Base-by-base conservation (phyloP, 2,888 invertebrate genomes). In the Ormyrus labotus region DNA sequence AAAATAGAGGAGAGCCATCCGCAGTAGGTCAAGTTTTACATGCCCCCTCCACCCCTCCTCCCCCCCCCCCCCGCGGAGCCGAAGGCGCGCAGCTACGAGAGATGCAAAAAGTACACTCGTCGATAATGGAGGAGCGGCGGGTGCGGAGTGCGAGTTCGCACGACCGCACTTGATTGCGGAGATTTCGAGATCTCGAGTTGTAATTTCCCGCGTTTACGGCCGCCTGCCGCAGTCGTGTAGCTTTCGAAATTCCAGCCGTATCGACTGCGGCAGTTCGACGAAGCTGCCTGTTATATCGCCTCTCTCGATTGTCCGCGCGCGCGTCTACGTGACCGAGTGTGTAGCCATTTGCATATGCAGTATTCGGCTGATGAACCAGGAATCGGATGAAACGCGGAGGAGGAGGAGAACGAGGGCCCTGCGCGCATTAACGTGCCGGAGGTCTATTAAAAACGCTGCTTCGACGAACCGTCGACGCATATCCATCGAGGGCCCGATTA, bases 161-260 rank as follows among this genome's bases (percentile, higher is more conserved):
- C 64, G 75, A 75, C 75, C 78, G 82, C 78, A 78, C 77, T 74
- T 72, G 80, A 80, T 79, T 74, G 70, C 79, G 57, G 74, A 74
- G 69, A 74, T 71, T 78, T 64, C 70, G 71, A 61, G 74, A 77
- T 58, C 48, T 69, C 64, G 68, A 75, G 74, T 76, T 83, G 84
- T 85, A 86, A 86, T 86, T 86, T 86, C 85, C 84, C 84, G 81
- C 83, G 82, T 83, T 84, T 81, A 80, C 83, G 80, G 10, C 55
- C 73, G 60, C 47, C 47, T 11, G 64, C 64, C 5, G 51, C 64
- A 63, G 55, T 55, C 77, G 63, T 34, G 74, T 55, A 83, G 85
- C 84, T 83, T 77, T 85, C 83, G 83, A 83, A 83, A 85, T 85
- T 85, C 83, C 80, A 72, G 11, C 11, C 78, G 78, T 81, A 76